Conservation (phyloP, 2,888 invertebrate species). For the Zaprionus bogoriensis region DNA sequence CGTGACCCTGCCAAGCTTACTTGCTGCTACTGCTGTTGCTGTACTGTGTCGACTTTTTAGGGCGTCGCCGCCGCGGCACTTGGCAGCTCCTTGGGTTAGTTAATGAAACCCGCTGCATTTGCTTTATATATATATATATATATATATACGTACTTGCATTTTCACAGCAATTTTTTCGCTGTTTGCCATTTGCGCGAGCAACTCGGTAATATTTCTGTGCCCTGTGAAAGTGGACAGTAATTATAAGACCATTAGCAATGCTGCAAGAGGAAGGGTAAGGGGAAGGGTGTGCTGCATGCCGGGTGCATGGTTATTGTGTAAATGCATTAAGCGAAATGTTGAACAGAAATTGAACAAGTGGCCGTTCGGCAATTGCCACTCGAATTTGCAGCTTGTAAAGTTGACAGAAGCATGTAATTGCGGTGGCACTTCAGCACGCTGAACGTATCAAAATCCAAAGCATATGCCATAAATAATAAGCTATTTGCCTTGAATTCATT, state of each 20-base stretch:
- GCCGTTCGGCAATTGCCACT: conserved; percentile 39
- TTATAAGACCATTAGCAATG: conserved; percentile 74
- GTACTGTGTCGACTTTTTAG: conserved; percentile 20
- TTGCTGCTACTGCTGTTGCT: conserved; percentile 4
- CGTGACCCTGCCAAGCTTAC: conserved; percentile 25
- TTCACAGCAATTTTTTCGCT: conserved; percentile 30
- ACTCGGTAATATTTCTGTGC: conserved; percentile 51
- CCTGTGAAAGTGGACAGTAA: conserved; percentile 68
- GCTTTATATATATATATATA: too few species aligned
- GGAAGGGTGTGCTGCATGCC: neutral
- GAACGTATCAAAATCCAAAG: neutral
- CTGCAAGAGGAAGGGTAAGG: conserved; percentile 22
- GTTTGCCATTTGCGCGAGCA: conserved; percentile 40
- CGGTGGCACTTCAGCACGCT: neutral
- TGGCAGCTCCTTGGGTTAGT: conserved; percentile 37
- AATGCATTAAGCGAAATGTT: conserved; percentile 76
- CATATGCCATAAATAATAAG: neutral
- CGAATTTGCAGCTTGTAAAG: conserved; percentile 27
- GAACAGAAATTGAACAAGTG: conserved; percentile 67
- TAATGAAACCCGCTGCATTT: conserved; percentile 62
- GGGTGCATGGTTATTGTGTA: conserved; percentile 71
- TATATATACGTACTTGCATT: too few species aligned
- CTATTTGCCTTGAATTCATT: neutral
- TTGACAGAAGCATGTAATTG: conserved; percentile 27
- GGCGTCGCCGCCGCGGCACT: conserved; percentile 7